Evolutionary conservation across 2,888 invertebrate species (phyloP).

Genomic region (Ypsolopha scabrella): DNA sequence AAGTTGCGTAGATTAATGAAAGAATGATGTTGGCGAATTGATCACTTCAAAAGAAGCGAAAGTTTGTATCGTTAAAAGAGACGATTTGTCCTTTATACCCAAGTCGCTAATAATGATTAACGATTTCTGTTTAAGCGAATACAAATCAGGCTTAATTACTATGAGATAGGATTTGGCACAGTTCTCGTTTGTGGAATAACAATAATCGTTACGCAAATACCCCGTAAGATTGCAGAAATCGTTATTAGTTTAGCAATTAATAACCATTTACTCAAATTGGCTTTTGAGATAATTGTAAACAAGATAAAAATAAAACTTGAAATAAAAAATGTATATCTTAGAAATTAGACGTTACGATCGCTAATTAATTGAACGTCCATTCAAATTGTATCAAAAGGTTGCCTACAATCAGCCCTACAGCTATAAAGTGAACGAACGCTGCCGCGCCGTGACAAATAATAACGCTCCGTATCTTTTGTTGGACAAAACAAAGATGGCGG

Average conservation of each 20-base stretch:
- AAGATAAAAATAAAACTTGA: neutral
- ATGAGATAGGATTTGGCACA: neutral
- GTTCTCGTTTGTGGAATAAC: neutral
- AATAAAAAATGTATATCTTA: neutral
- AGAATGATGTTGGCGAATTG: no score
- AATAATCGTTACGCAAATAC: no score
- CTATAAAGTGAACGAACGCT: constrained; percentile 1
- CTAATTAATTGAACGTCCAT: constrained; percentile 12
- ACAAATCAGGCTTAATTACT: no score
- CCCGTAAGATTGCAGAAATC: no score
- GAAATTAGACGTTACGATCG: neutral
- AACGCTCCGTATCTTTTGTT: constrained; percentile 13
- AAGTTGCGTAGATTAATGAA: no score
- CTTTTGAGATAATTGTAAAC: neutral
- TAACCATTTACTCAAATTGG: no score
- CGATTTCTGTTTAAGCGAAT: no score
- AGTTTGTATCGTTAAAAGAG: no score
- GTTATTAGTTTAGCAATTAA: no score
- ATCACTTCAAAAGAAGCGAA: no score
- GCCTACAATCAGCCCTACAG: constrained; percentile 10
- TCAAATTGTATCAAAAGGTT: constrained; percentile 19
- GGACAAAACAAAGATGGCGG: constrained; percentile 11
- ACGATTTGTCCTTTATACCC: no score
- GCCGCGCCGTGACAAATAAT: constrained; percentile 16
- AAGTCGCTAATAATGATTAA: no score